Evolutionary conservation across 2,888 invertebrate species (phyloP).

Genomic region (Ectemnius lituratus): DNA sequence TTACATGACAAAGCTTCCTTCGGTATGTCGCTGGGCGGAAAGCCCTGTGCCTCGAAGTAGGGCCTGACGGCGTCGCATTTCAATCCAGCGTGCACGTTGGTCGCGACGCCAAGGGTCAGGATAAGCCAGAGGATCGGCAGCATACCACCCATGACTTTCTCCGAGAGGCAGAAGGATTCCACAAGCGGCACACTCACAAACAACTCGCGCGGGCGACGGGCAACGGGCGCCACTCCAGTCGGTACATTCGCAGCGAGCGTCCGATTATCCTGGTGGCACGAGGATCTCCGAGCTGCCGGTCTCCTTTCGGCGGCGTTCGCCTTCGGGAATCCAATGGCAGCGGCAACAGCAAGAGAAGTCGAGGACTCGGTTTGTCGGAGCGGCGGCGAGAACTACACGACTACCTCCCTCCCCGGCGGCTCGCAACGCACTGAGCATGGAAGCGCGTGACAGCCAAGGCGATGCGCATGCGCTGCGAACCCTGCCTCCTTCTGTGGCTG

Average conservation of each 20-base stretch:
- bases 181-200: conserved; percentile 48
- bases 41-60: conserved; percentile 79
- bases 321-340: neutral
- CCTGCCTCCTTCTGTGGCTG: too few relatives aligned
- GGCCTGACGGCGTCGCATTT: conserved; percentile 79
- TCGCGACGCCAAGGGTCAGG: conserved; percentile 64
- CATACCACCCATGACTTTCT: conserved; percentile 62
- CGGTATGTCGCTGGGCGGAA: conserved; percentile 79
- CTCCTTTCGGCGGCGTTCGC: conserved; percentile 19
- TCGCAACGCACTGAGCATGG: conserved; percentile 61
- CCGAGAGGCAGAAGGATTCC: conserved; percentile 23
- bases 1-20: conserved; percentile 79
- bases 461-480: too few relatives aligned
- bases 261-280: neutral
- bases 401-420: conserved; percentile 52
- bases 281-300: conserved; percentile 10
- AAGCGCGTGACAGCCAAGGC: neutral
- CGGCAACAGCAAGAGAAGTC: conserved; percentile 6
- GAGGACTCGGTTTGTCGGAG: conserved; percentile 26
- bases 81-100: conserved; percentile 65
- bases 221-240: conserved; percentile 40
- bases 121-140: conserved; percentile 62
- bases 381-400: conserved; percentile 18
- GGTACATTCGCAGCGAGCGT: conserved; percentile 42
- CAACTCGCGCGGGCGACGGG: conserved; percentile 27